Evolutionary conservation across 2,888 invertebrate genomes (phyloP).

Genomic region (Conistra vaccinii): DNA sequence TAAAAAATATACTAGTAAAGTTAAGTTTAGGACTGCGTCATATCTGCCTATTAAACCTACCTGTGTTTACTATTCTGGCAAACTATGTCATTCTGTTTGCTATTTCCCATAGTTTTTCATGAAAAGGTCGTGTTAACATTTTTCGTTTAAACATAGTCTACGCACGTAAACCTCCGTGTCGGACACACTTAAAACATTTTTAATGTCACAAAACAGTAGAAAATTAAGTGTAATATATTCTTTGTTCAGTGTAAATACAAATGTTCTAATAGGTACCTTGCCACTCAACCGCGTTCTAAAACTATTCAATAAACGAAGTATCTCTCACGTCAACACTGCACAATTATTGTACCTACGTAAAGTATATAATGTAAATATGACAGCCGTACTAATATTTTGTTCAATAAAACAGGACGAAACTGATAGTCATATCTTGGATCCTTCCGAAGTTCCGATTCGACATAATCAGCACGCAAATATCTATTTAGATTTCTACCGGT

Average conservation of each 20-base stretch:
- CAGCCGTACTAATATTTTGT: slow-evolving; percentile 8
- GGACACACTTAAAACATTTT: slow-evolving; percentile 19
- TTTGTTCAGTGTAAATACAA: slow-evolving; percentile 23
- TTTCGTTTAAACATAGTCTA: slow-evolving; percentile 31
- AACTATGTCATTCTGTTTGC: slow-evolving; percentile 51
- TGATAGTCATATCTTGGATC: slow-evolving; percentile 59
- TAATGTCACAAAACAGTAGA: slow-evolving; percentile 12
- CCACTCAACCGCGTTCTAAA: no score
- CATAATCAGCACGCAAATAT: slow-evolving; percentile 22
- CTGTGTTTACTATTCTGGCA: slow-evolving; percentile 37
- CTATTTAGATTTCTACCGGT: slow-evolving; percentile 47
- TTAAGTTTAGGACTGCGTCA: slow-evolving; percentile 6
- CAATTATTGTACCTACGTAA: background rate
- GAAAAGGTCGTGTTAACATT: slow-evolving; percentile 38
- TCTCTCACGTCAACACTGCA: background rate
- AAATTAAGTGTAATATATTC: slow-evolving; percentile 1
- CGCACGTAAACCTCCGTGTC: slow-evolving; percentile 59
- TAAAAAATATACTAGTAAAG: slow-evolving; percentile 38
- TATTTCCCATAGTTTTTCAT: slow-evolving; percentile 38
- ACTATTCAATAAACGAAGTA: background rate
- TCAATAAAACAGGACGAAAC: slow-evolving; percentile 48
- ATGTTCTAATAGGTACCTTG: slow-evolving; percentile 1
- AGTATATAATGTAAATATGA: background rate
- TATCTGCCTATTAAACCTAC: slow-evolving; percentile 35
- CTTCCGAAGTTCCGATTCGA: slow-evolving; percentile 49